These are phyloP conservation scores for Motacilla tschutschensis DNA, from an alignment of 2,113 vertebrate species.

Conservation along the genomic window DNA sequence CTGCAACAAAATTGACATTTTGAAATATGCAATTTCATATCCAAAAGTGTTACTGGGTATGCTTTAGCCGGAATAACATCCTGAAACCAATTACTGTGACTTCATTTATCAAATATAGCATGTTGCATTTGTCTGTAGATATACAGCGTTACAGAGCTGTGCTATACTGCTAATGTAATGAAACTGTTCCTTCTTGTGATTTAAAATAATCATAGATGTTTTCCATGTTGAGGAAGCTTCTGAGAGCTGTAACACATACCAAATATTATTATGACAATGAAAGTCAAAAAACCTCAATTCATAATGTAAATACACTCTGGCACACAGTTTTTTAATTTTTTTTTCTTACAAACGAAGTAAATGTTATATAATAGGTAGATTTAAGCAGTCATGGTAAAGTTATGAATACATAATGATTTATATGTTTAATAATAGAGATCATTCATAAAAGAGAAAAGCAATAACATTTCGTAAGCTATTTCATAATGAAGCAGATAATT, in stretches of 20 bases:
- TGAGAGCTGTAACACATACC: background rate
- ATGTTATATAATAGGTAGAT: background rate
- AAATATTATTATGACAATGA: background rate
- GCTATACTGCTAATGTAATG: background rate
- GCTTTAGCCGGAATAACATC: constrained; percentile 71
- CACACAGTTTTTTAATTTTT: background rate
- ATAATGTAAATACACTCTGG: background rate
- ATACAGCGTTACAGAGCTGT: background rate
- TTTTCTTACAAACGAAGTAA: background rate
- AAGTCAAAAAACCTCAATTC: background rate
- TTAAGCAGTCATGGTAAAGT: background rate
- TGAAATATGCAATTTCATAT: constrained; percentile 80
- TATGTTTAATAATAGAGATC: background rate
- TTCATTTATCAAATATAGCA: constrained; percentile 80
- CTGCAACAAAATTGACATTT: constrained; percentile 71
- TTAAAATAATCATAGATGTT: constrained; percentile 1
- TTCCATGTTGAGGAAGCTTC: background rate
- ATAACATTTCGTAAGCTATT: background rate
- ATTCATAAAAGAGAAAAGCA: background rate
- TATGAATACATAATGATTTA: background rate
- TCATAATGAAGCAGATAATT: background rate
- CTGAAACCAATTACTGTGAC: constrained; percentile 80
- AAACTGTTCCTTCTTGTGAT: constrained; percentile 11
- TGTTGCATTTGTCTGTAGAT: constrained; percentile 60
- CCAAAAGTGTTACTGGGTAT: constrained; percentile 67